Percentiles rank a stretch among this genome's conserved stretches.
These are phyloP conservation scores for Sepiola atlantica DNA, from an alignment of 2,888 invertebrate genomes.

Conservation along the genomic window DNA sequence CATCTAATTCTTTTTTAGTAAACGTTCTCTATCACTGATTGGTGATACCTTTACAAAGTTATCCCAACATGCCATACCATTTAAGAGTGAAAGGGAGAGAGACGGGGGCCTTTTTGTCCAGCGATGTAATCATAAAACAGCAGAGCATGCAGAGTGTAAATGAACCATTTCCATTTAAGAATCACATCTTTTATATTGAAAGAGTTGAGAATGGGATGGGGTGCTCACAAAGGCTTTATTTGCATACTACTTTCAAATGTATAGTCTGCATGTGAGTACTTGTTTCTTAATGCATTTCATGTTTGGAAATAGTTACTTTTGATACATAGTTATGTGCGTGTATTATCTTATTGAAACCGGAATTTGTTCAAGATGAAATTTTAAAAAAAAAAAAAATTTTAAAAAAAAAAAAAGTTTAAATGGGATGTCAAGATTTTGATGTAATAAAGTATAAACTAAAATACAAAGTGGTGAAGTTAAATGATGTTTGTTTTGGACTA, in stretches of 20 bases:
- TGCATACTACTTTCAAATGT: constrained; percentile 32
- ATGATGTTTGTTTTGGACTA: no score
- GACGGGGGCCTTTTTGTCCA: not conserved
- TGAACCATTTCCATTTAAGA: constrained; percentile 44
- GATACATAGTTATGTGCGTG: not conserved
- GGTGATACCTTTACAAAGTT: not conserved
- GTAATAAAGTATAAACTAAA: not conserved
- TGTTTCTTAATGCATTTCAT: constrained; percentile 9
- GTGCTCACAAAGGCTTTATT: not conserved
- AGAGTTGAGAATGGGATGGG: not conserved
- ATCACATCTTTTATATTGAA: not conserved
- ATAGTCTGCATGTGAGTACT: constrained; percentile 21
- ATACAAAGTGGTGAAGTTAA: no score
- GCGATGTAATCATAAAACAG: constrained; percentile 39
- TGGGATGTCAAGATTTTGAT: not conserved
- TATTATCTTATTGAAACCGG: constrained; percentile 4
- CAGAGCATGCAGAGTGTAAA: constrained; percentile 18
- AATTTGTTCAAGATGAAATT: not conserved
- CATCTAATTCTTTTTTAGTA: constrained; percentile 20
- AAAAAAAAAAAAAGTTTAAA: no score
- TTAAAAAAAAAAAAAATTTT: no score
- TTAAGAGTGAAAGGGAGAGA: not conserved
- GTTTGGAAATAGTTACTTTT: constrained; percentile 9
- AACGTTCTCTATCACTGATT: not conserved
- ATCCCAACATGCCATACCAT: constrained; percentile 1